Base-by-base conservation (phyloP, 2,888 invertebrate genomes). In the Tenthredo notha region DNA sequence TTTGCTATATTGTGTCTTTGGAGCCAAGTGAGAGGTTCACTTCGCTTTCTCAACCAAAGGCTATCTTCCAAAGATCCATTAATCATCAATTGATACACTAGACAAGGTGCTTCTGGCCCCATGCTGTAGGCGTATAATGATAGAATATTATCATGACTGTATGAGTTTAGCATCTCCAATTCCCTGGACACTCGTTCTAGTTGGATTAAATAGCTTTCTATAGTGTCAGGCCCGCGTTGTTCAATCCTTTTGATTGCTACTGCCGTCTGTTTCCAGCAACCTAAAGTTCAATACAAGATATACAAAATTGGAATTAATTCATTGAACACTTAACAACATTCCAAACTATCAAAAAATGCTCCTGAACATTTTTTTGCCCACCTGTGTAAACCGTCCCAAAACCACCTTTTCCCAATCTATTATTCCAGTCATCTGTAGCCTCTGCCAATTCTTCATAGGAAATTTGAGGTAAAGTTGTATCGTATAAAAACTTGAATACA, bases 311-410 rank as follows among this genome's bases (percentile, higher is more conserved):
- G 12, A 72, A 10, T n/a, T n/a, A 9, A 40, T 78, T 15, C 9
- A 54, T 21, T 0, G 21, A 80, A 21, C 43, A 12, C 21, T 37
- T 25, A 2, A 0, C 33, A 33, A 33, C 33, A 33, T 50, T 75
- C 18, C 2, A 47, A 0, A 50, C 5, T 2, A 7, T 29, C 33
- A n/a, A 58, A 37, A 4, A 21, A 2, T 58, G 1, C 15, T 29
- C 18, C 29, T 29, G 4, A 29, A 54, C 54, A 54, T 21, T 10
- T 21, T 18, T 33, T 7, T 12, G 12, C 89, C 33, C 91, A 94
- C 97, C 99, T 95, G 96, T 96, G 91, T 96, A 99, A 0, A 99
- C 99, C 15, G 96, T 97, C 9, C 99, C 99, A 92, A 98, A 99
- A 0, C 99, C 99, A 1, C 99, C 99, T 90, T 95, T 95, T 0